Evolutionary conservation across 1,140 invertebrate genomes (phyloP), one percentile per base, ranked within the genome.

Genomic region (Drosophila fuyamai): DNA sequence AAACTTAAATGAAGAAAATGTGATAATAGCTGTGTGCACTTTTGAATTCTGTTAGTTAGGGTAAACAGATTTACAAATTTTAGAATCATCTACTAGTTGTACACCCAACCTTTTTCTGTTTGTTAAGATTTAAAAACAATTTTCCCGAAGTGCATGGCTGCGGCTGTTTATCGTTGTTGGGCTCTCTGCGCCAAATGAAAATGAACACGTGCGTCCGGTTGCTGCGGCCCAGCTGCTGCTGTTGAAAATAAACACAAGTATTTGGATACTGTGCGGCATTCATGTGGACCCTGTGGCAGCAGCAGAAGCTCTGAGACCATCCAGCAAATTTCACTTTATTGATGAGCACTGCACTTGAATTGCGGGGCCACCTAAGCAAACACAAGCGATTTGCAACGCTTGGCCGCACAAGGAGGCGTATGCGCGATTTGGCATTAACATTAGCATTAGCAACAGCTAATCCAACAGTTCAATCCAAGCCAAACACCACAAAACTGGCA

Each of bases 141-240:
- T 68, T 66, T 68, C 27, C 14, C 60, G 35, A 44, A 68, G 65
- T 68, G 65, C 65, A 68, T n/a, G 27, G 61, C 55, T 78, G 66
- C 54, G 67, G 77, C 82, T 88, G 79, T 86, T 88, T 86, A 86
- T 88, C 82, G 83, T 82, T 76, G 83, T 82, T 86, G 76, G 58
- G 71, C 77, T 78, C 76, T 79, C 83, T 83, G 82, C 83, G 83
- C 82, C 82, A 86, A 86, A 86, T 89, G 83, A 88, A 88, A 88
- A 88, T 89, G 83, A 88, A 88, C 83, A 88, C 83, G 83, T 88
- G 83, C 83, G 83, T 88, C 83, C 83, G 83, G 83, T 88, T 89
- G 83, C 72, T 86, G 74, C 54, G 73, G 77, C 78, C 78, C 82
- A 73, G 83, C 78, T 67, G 57, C 72, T 50, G 44, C 61, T 43